Conservation (phyloP, 2,113 vertebrate genomes). For the Rutilus rutilus region DNA sequence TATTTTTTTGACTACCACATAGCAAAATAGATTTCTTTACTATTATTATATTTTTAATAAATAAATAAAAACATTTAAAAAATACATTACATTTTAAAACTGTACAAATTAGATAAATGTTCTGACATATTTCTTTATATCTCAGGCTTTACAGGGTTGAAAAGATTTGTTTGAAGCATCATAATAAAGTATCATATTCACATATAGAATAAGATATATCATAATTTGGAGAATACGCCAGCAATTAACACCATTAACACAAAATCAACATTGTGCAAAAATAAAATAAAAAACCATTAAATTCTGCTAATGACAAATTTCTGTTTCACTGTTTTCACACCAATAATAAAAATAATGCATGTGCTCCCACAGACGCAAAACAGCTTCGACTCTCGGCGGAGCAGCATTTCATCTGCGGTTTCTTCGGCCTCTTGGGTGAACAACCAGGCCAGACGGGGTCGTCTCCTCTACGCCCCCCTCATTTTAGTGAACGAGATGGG, state of each 20-base stretch:
- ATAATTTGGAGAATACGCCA: no score
- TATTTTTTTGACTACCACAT: not conserved
- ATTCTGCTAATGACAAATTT: not conserved
- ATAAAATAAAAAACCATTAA: not conserved
- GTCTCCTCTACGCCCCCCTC: conserved; percentile 87
- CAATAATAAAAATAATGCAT: not conserved
- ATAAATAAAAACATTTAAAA: not conserved
- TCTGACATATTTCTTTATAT: no score
- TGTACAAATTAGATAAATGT: no score
- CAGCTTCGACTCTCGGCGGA: conserved; percentile 69
- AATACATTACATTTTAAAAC: no score
- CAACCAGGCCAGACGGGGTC: conserved; percentile 76
- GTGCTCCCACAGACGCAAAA: conserved; percentile 57
- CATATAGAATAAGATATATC: no score
- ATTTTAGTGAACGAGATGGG: conserved; percentile 82
- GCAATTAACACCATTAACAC: not conserved
- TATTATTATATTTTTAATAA: not conserved
- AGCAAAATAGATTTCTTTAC: not conserved
- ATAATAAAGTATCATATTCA: no score
- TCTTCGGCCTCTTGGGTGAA: conserved; percentile 84
- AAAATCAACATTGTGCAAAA: not conserved
- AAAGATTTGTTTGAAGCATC: not conserved
- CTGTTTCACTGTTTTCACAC: not conserved
- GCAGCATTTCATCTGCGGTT: conserved; percentile 54
- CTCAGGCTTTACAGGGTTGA: not conserved